Conservation (phyloP, 1,140 invertebrate species). For the Drosophila tropicalis region DNA sequence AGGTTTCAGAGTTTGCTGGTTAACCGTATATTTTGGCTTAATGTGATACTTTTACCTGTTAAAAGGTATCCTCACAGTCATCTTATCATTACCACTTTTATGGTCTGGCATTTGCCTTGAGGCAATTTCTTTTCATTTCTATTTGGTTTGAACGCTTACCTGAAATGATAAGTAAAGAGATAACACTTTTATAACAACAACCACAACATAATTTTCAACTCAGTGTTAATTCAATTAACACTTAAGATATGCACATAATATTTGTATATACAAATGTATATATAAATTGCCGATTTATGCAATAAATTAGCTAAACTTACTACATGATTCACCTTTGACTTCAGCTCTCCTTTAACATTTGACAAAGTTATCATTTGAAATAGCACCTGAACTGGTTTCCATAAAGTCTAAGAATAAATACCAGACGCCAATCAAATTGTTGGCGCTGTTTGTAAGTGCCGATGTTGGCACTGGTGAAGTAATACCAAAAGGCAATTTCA, state of each 20-base stretch:
- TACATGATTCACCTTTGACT: neutral
- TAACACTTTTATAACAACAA: slow-evolving; percentile 8
- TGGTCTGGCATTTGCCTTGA: neutral
- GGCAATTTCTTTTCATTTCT: neutral
- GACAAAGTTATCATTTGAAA: no score
- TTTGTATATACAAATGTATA: neutral
- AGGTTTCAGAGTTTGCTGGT: no score
- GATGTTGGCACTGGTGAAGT: no score
- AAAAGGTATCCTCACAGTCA: neutral
- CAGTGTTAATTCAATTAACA: slow-evolving; percentile 3
- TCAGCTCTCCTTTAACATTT: no score
- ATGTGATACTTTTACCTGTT: neutral
- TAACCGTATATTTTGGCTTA: neutral
- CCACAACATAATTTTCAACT: neutral
- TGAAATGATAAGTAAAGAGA: slow-evolving; percentile 9
- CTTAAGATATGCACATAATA: neutral
- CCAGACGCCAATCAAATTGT: no score
- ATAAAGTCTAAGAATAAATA: no score
- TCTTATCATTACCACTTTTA: neutral
- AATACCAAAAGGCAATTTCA: no score
- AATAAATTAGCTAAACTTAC: neutral
- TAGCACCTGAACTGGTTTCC: no score
- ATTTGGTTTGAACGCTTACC: neutral
- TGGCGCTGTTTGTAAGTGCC: no score
- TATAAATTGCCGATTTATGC: neutral